Base-by-base conservation (phyloP, 2,113 vertebrate genomes). In the Oostethus manadensis region DNA sequence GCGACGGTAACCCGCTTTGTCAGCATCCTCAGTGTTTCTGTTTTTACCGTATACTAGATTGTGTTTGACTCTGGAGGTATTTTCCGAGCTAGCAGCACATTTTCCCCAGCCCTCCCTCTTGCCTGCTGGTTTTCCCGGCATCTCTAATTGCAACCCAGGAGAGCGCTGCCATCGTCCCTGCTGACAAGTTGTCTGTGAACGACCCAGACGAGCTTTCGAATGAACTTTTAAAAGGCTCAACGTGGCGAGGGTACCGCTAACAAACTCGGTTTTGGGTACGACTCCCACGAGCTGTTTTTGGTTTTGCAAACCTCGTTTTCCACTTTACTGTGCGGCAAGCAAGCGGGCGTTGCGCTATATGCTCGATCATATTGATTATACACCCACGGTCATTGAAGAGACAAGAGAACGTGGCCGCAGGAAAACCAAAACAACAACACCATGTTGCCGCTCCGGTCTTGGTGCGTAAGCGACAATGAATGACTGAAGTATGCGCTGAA, bases 281-380 rank as follows among this genome's bases (percentile, higher is more conserved):
- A 49, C 43, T 44, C 47, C 20, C 35, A 33, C 18, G 14, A 44
- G 17, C 18, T 10, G 10, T 40, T 40, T 38, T 33, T 5, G 3
- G 49, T 26, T 62, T 23, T 20, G 0, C 29, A 58, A 58, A 51
- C n/a, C 1, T 62, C 57, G 60, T 35, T 10, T 10, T 10, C 6
- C 35, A 29, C 55, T 40, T 67, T 43, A 50, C 64, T 60, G 58
- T 54, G 49, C 62, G 23, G 64, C 68, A 60, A 72, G 50, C 16
- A 67, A 67, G 82, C 78, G 68, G 80, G 76, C 56, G 83, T 70
- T 72, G 56, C 66, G 66, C 79, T 13, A 14, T 83, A 81, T 83
- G 76, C 83, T 85, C 78, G 78, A 16, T 54, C 38, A 44, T 83
- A 88, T 85, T 81, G 86, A 88, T 86, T 82, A 70, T 66, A 81